These are phyloP conservation scores for Anneissia japonica DNA, from an alignment of 35 echinoderm and acorn worm genomes.

Conservation along the genomic window DNA sequence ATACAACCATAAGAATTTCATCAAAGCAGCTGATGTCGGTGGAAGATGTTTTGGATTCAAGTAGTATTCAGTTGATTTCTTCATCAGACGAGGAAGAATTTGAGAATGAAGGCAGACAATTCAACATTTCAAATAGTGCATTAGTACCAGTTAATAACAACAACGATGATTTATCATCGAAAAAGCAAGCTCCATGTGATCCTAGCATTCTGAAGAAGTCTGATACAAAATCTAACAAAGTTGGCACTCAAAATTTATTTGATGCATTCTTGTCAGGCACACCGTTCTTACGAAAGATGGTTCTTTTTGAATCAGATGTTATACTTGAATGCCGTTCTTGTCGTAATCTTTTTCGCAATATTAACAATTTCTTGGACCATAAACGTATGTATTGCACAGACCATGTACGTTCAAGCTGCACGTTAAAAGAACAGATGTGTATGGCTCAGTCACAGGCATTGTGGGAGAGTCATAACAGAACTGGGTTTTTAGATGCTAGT, in stretches of 20 bases:
- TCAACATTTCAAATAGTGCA: not conserved
- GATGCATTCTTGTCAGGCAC: slow-evolving; percentile 62
- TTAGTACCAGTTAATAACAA: not conserved
- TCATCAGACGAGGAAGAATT: not conserved
- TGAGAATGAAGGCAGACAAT: not conserved
- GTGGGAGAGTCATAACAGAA: not conserved
- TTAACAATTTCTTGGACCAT: slow-evolving; percentile 91
- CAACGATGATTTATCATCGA: not conserved
- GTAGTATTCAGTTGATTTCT: not conserved
- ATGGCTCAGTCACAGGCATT: not conserved
- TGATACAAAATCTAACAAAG: not conserved
- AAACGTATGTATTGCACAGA: slow-evolving; percentile 77
- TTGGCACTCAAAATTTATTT: slow-evolving; percentile 50
- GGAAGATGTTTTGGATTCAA: not conserved
- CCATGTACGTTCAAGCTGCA: not conserved
- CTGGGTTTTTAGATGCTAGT: not conserved
- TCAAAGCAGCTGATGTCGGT: no score
- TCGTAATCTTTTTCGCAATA: slow-evolving; percentile 75
- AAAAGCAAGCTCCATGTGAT: not conserved
- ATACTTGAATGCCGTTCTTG: slow-evolving; percentile 86
- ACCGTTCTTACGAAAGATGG: slow-evolving; percentile 53
- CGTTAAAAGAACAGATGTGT: not conserved
- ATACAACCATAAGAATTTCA: no score
- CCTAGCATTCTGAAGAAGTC: not conserved
- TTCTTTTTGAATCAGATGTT: slow-evolving; percentile 80